Conservation (phyloP, 2,113 vertebrate species). For the Saguinus imperator region DNA sequence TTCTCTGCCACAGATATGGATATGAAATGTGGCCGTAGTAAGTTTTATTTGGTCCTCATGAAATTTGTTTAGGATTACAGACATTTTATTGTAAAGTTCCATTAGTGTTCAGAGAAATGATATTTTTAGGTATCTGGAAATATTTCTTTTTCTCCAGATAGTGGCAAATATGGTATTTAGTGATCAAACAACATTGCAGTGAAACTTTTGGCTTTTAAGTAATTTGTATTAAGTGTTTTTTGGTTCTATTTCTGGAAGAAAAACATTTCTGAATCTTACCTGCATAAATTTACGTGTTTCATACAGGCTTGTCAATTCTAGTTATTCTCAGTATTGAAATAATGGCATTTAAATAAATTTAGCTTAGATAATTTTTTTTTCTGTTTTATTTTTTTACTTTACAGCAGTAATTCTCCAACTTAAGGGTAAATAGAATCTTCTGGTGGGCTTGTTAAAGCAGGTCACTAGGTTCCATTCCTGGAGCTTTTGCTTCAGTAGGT, state of each 20-base stretch:
- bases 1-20: not conserved
- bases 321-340: constrained; percentile 39
- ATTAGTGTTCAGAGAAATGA: constrained; percentile 6
- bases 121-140: not conserved
- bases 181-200: not conserved
- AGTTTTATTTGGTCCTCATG: constrained; percentile 9
- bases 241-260: not conserved
- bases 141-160: constrained; percentile 2
- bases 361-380: not conserved
- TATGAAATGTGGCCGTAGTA: not conserved
- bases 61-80: constrained; percentile 19
- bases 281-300: constrained; percentile 25
- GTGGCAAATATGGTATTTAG: not conserved
- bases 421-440: not conserved
- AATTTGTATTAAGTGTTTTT: constrained; percentile 34
- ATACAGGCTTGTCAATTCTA: not conserved
- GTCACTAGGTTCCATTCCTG: not conserved
- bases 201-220: constrained; percentile 28
- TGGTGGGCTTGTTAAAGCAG: not conserved
- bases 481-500: constrained; percentile 35
- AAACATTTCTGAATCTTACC: not conserved
- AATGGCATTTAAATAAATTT: constrained; percentile 25
- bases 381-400: not conserved
- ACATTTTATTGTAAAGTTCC: not conserved
- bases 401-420: constrained; percentile 7